These are phyloP conservation scores for Phataginus tetradactyla DNA, from an alignment of 2,797 vertebrate genomes.

Conservation along the genomic window DNA sequence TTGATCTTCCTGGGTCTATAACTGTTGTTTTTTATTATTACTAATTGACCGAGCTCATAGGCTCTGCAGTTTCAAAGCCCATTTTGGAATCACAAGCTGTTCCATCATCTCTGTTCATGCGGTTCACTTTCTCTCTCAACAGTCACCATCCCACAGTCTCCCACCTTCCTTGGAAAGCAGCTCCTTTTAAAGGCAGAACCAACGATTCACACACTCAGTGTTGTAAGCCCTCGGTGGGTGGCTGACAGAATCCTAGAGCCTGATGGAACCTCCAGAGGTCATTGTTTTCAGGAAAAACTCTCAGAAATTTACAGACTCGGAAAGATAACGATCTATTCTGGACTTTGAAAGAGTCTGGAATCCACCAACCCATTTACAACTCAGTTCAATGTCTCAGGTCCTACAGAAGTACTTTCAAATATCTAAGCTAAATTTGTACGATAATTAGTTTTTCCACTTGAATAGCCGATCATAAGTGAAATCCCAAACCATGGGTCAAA, in stretches of 20 bases:
- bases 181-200: background rate
- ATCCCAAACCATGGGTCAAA: constrained; percentile 32
- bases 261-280: background rate
- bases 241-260: background rate
- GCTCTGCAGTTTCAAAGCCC: background rate
- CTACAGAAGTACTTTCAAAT: background rate
- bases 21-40: background rate
- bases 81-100: background rate
- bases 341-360: background rate
- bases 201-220: background rate
- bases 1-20: background rate
- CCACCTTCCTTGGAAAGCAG: background rate
- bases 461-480: constrained; percentile 22
- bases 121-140: background rate
- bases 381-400: background rate
- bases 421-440: background rate
- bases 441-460: constrained; percentile 2
- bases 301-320: background rate
- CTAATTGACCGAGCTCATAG: background rate
- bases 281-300: background rate
- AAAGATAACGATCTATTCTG: background rate
- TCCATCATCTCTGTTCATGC: background rate
- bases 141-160: background rate
- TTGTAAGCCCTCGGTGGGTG: background rate
- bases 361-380: background rate